Base-by-base conservation (phyloP, 2,113 vertebrate genomes). In the Pterophyllum scalare region DNA sequence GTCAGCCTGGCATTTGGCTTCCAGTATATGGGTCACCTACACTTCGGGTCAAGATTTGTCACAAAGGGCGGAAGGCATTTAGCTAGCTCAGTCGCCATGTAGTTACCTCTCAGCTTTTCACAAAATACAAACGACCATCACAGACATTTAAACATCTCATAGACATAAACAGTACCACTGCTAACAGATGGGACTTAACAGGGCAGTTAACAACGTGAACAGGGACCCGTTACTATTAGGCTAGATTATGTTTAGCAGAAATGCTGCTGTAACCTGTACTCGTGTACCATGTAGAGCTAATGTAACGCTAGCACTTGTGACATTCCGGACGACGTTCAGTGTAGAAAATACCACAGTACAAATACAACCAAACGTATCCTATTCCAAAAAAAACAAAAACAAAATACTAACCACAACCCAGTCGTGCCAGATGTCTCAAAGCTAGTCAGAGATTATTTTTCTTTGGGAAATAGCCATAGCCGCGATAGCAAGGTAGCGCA, bases 41-140 rank as follows among this genome's bases (percentile, higher is more conserved):
- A 75, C 75, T 80, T n/a, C 61, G 80, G 81, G 81, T 89, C 82
- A 87, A 80, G 64, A 82, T 83, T 67, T 87, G 49, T 62, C 90
- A 91, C 92, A 91, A 92, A 91, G 88, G 89, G 92, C 91, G 91
- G 89, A 90, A 93, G 83, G 83, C 83, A 81, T 61, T 11, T 83
- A 77, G 84, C 86, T 88, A 84, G 89, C 87, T 84, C 26, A 59
- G 76, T 59, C 49, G 78, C 77, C 67, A 78, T 81, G 59, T 85
- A 75, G 72, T 54, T 77, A 85, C 49, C 59, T 58, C 56, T 13
- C 9, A 64, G 80, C 59, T 62, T 62, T 57, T 17, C 46, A 56
- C 11, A 17, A 38, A 56, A 54, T 65, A 82, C 46, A 14, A 5
- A 59, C n/a, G 52, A 65, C 12, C 54, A 72, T 20, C 5, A 57